These are phyloP conservation scores for Pangasius djambal DNA, from an alignment of 2,797 vertebrate genomes.

Conservation along the genomic window DNA sequence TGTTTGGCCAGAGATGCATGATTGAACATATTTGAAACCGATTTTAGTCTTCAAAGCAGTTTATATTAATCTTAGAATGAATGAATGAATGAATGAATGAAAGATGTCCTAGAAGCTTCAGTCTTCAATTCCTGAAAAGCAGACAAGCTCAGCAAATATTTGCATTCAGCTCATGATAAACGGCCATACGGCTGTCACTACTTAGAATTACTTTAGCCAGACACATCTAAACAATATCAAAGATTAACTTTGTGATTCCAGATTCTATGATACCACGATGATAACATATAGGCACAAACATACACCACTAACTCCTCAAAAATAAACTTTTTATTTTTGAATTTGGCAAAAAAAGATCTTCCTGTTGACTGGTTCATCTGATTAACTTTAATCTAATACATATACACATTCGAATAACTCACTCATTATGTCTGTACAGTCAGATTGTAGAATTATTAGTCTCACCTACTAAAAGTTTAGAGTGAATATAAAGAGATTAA, in stretches of 20 bases:
- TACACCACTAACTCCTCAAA: not conserved
- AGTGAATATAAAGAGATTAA: not conserved
- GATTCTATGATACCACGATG: not conserved
- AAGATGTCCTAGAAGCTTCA: not conserved
- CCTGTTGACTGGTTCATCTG: not conserved
- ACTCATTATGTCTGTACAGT: not conserved
- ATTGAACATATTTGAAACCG: conserved; percentile 24
- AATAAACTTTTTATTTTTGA: not conserved
- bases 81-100: not conserved
- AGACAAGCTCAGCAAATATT: not conserved
- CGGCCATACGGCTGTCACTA: not conserved
- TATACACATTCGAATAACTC: not conserved
- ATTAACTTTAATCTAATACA: not conserved
- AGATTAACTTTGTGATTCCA: not conserved
- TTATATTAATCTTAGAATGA: not conserved
- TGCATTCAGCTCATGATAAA: not conserved
- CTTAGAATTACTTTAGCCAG: not conserved
- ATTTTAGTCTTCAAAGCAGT: conserved; percentile 12
- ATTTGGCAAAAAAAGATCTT: not conserved
- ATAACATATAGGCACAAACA: not conserved
- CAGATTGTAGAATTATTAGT: not conserved
- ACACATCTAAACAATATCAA: not conserved
- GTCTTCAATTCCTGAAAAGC: not conserved
- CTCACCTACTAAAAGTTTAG: not conserved
- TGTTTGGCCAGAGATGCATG: conserved; percentile 33